phyloP scores from a whole-genome alignment of 2,113 vertebrate genomes.

The Chionomys nivalis region DNA sequence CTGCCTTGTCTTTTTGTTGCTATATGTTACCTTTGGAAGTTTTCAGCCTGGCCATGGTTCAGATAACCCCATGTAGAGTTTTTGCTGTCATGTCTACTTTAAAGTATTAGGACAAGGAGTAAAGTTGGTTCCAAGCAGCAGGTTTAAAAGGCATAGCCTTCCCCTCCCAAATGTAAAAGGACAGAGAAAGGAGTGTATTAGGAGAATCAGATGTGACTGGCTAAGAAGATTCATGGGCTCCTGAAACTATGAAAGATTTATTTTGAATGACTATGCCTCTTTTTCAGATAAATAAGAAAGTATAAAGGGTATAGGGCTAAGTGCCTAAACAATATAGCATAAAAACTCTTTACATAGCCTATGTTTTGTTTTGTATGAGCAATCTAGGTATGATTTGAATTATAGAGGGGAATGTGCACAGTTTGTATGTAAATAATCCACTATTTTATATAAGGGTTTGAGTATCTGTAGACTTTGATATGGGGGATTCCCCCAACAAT shows the following conservation, averaged over 20 bases:
- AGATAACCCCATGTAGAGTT: background rate
- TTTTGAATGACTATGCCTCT: background rate
- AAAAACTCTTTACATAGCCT: background rate
- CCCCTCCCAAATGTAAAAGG: background rate
- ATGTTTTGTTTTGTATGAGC: background rate
- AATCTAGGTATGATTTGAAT: background rate
- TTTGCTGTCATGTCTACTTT: background rate
- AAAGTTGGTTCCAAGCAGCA: background rate
- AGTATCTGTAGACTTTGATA: background rate
- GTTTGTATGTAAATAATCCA: background rate
- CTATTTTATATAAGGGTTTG: background rate
- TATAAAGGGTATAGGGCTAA: background rate
- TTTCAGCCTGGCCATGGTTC: background rate
- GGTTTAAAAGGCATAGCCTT: background rate
- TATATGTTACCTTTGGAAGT: background rate
- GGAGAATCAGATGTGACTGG: background rate
- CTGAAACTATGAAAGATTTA: background rate
- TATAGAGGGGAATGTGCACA: background rate
- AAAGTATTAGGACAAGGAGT: background rate
- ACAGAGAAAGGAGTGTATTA: background rate
- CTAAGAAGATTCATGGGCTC: background rate
- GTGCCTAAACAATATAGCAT: background rate
- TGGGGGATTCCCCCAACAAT: background rate
- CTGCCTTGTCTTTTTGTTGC: background rate
- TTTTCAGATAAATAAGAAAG: conserved; percentile 5